Evolutionary conservation across 2,113 vertebrate genomes (phyloP).

Genomic region (Xenopus laevis): DNA sequence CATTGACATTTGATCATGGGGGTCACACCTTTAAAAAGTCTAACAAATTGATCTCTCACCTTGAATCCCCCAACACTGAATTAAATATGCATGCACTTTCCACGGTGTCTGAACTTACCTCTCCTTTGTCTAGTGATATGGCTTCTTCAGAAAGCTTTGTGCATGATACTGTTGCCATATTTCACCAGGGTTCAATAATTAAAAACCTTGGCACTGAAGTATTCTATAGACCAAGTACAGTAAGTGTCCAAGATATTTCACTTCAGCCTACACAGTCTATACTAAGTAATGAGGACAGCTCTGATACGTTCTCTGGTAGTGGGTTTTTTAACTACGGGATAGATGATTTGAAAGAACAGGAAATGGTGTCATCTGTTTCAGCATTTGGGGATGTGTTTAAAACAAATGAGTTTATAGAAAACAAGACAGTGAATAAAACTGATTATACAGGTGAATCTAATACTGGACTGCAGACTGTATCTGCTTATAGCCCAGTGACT

Average conservation of each 20-base stretch:
- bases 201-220: slow-evolving; percentile 59
- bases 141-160: slow-evolving; percentile 64
- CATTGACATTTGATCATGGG: slow-evolving; percentile 63
- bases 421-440: slow-evolving; percentile 58
- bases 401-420: slow-evolving; percentile 61
- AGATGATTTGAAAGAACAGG: slow-evolving; percentile 57
- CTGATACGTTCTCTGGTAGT: slow-evolving; percentile 65
- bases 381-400: slow-evolving; percentile 60
- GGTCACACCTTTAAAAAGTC: slow-evolving; percentile 54
- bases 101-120: slow-evolving; percentile 62
- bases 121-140: slow-evolving; percentile 63
- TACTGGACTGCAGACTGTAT: slow-evolving; percentile 61
- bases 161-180: slow-evolving; percentile 61
- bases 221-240: slow-evolving; percentile 59
- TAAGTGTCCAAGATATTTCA: slow-evolving; percentile 56
- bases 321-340: slow-evolving; percentile 68
- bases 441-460: slow-evolving; percentile 55
- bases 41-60: slow-evolving; percentile 63
- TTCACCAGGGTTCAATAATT: slow-evolving; percentile 58
- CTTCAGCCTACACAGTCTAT: slow-evolving; percentile 69
- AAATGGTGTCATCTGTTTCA: slow-evolving; percentile 59
- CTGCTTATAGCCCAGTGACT: slow-evolving; percentile 59
- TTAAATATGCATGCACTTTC: slow-evolving; percentile 73
- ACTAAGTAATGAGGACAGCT: slow-evolving; percentile 68
- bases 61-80: slow-evolving; percentile 67